Evolutionary conservation across 2,113 vertebrate genomes (phyloP), one percentile per base, ranked within the genome.

Genomic region (Chaetops frenatus): DNA sequence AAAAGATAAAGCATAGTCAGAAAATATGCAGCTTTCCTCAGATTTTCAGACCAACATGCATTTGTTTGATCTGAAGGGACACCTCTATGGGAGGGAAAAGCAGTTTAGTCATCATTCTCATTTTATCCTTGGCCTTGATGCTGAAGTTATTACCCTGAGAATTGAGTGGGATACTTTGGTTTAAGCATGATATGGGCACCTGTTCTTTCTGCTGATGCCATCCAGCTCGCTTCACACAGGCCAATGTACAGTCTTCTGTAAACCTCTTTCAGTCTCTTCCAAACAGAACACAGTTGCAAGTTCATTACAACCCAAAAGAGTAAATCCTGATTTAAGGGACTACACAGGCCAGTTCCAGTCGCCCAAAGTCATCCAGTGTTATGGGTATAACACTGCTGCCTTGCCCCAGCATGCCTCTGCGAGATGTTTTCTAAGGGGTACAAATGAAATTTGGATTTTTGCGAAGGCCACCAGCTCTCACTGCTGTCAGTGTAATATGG

Each of bases 401-500:
- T 81, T 84, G 11, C 11, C 50, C 40, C 24, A 73, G 10, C 15
- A 24, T 61, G 22, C 10, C 13, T 44, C 56, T 67, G 16, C 71
- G 60, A 88, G 33, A 33, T 60, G 36, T 83, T 81, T 96, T 86
- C 69, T 38, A 60, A 88, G 81, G 50, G 67, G 4, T 13, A 88
- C 15, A 92, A 51, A 66, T 65, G 18, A 74, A 73, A 69, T 94
- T n/a, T 81, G 47, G 11, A 54, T 88, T 94, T 90, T 81, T 62
- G 24, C 1, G 0, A 84, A 85, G 88, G 62, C 91, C 89, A 95
- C 90, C 66, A 61, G 86, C 71, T 86, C 79, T 96, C 83, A 53
- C 61, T 72, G 54, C 91, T 92, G 88, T 94, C 82, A 60, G 74
- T 86, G 28, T 86, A 88, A 94, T 93, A 94, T 73, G 92, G 96